Conservation (phyloP, 2,888 invertebrate genomes). For the Bombylius discolor region DNA sequence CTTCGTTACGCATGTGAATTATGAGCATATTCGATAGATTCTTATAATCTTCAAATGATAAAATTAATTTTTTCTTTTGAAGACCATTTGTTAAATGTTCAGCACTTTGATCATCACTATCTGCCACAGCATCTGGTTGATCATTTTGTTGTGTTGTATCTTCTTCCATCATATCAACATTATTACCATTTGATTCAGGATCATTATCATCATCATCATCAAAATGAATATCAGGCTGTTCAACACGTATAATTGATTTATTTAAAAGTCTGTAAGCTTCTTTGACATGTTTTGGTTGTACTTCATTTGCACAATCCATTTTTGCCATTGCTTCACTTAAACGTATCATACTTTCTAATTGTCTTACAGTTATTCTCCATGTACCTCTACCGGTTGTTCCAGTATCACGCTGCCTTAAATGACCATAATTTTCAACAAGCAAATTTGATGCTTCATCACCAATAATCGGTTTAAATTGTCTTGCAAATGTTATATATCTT, state of each 20-base stretch:
- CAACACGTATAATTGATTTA: slow-evolving; percentile 93
- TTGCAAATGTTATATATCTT: slow-evolving; percentile 91
- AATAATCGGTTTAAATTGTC: slow-evolving; percentile 85
- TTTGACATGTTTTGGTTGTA: slow-evolving; percentile 74
- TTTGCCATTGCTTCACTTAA: slow-evolving; percentile 94
- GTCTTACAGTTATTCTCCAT: slow-evolving; percentile 95
- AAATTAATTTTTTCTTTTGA: slow-evolving; percentile 58
- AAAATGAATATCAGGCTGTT: slow-evolving; percentile 91
- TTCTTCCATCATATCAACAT: slow-evolving; percentile 44
- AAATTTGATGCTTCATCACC: slow-evolving; percentile 69
- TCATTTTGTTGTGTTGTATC: slow-evolving; percentile 34
- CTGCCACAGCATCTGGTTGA: slow-evolving; percentile 14
- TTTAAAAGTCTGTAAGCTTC: slow-evolving; percentile 85
- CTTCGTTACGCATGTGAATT: slow-evolving; percentile 75
- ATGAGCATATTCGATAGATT: slow-evolving; percentile 83
- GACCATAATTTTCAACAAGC: slow-evolving; percentile 79
- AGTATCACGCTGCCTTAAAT: slow-evolving; percentile 73
- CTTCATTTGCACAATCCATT: slow-evolving; percentile 87
- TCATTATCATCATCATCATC: slow-evolving; percentile 54
- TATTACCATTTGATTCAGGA: slow-evolving; percentile 24
- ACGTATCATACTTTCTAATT: slow-evolving; percentile 89
- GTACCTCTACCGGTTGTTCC: slow-evolving; percentile 55
- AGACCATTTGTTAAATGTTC: slow-evolving; percentile 18
- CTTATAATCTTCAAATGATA: slow-evolving; percentile 91
- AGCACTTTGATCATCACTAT: slow-evolving; percentile 7